A percentile compares a stretch with the other conserved stretches of the same genome.
Evolutionary conservation across 2,888 invertebrate genomes (phyloP).

Genomic region (Amphipyra tragopoginis): DNA sequence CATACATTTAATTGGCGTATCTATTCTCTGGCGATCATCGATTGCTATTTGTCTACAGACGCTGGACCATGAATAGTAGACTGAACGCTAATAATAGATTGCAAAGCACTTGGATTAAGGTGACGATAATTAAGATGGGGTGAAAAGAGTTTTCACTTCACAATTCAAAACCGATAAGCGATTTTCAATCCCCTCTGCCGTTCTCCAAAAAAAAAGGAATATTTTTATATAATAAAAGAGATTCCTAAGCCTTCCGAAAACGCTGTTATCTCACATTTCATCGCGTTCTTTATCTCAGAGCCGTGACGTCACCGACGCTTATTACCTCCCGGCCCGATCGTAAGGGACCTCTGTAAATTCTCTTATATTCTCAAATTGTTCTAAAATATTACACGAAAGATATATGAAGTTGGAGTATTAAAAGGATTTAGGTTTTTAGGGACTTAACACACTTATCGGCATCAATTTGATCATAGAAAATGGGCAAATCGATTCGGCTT

Average conservation of each 20-base stretch:
- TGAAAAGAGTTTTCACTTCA: no score
- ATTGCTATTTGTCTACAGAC: no score
- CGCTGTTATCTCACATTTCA: conserved; percentile 55
- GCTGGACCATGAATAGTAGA: no score
- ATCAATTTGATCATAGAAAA: no score
- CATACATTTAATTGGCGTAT: no score
- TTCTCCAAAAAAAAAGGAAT: conserved; percentile 38
- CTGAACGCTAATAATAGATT: no score
- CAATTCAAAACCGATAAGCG: neutral
- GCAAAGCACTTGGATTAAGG: no score
- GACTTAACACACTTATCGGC: no score
- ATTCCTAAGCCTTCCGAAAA: conserved; percentile 52
- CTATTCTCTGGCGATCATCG: no score
- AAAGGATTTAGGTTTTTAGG: conserved; percentile 34
- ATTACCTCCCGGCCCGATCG: conserved; percentile 50
- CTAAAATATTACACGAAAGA: conserved; percentile 45
- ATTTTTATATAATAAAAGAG: conserved; percentile 48
- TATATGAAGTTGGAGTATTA: conserved; percentile 49
- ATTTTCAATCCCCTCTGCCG: conserved; percentile 24
- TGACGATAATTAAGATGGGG: no score
- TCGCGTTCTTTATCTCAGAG: conserved; percentile 51
- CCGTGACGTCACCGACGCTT: conserved; percentile 54
- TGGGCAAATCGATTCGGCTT: no score
- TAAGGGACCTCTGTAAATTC: conserved; percentile 53
- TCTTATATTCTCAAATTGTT: conserved; percentile 55